Evolutionary conservation across 2,797 vertebrate genomes (phyloP), one percentile per base, ranked within the genome.

Genomic region (Sebastes cheni): DNA sequence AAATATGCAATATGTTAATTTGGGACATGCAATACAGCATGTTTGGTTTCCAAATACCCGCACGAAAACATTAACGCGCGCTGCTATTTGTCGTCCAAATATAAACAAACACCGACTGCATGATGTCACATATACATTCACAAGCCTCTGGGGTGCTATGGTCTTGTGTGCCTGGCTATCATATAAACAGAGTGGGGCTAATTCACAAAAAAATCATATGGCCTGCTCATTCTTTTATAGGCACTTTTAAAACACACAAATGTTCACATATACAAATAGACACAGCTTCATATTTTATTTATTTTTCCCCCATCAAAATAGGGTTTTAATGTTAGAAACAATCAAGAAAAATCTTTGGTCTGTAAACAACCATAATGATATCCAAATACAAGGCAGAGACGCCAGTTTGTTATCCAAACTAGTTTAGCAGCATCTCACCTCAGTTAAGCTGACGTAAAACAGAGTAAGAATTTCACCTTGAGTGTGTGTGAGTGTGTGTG

Each of bases 261-360:
- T 91, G 93, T 94, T 96, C 94, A 96, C 95, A 94, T 97, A 94
- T 97, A 98, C 96, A 98, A 97, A 97, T 95, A 97, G 94, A 97
- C 92, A 96, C 92, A 96, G 93, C 89, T 94, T 96, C 89, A 92
- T 94, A 84, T 91, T 72, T 77, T 93, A 88, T 80, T 88, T 87
- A 54, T 86, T 82, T 81, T 62, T 8, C 2, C 32, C 10, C 32
- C 22, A 18, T 86, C 87, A 95, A 95, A 96, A 95, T 92, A 79
- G 90, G 94, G 93, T 95, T 95, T 94, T 91, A 73, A 80, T 76
- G 95, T 91, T 88, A 88, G 95, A 95, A 95, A 94, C 77, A 85
- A 91, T 91, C 82, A 68, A 86, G 72, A 85, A 34, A 97, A 95
- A 96, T 98, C 97, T 99, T 99, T 99, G 98, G 98, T 99, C 96